phyloP scores from a whole-genome alignment of 2,888 invertebrate species.

The Cremastobaeus sp. region DNA sequence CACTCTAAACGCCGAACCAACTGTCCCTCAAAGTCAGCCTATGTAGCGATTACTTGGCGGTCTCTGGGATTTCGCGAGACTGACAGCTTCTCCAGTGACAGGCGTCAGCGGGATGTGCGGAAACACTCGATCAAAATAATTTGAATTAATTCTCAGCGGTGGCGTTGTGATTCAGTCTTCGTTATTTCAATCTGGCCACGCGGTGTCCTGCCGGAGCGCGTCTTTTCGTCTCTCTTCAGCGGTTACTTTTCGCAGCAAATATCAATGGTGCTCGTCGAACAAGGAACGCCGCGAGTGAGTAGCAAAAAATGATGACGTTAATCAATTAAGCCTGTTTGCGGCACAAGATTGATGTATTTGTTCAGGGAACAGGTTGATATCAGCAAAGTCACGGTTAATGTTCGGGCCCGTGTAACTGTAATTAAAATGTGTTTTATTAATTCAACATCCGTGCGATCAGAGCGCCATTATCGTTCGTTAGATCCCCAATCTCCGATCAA shows the following conservation, averaged over 20 bases:
- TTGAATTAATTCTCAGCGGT: constrained; percentile 68
- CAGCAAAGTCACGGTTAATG: constrained; percentile 28
- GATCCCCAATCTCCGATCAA: constrained; percentile 1
- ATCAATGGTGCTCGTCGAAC: constrained; percentile 5
- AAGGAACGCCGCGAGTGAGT: constrained; percentile 29
- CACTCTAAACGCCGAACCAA: constrained; percentile 58
- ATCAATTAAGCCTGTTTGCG: constrained; percentile 47
- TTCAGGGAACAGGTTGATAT: constrained; percentile 30
- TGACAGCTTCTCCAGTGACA: constrained; percentile 63
- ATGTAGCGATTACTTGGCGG: constrained; percentile 49
- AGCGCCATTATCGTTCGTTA: constrained; percentile 20
- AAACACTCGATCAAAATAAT: constrained; percentile 72
- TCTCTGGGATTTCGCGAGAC: constrained; percentile 37
- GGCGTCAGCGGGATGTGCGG: constrained; percentile 60
- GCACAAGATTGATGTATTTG: constrained; percentile 49
- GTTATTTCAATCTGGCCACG: constrained; percentile 34
- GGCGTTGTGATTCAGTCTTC: constrained; percentile 19
- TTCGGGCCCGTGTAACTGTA: constrained; percentile 14
- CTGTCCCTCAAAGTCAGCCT: constrained; percentile 65
- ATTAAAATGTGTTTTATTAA: constrained; percentile 47
- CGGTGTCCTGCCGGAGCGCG: not conserved
- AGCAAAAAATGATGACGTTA: constrained; percentile 45
- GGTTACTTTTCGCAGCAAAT: not conserved
- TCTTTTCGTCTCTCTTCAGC: not conserved
- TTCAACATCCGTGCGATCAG: constrained; percentile 29